phyloP scores from a whole-genome alignment of 2,888 invertebrate species.

The Brenthis hecate region DNA sequence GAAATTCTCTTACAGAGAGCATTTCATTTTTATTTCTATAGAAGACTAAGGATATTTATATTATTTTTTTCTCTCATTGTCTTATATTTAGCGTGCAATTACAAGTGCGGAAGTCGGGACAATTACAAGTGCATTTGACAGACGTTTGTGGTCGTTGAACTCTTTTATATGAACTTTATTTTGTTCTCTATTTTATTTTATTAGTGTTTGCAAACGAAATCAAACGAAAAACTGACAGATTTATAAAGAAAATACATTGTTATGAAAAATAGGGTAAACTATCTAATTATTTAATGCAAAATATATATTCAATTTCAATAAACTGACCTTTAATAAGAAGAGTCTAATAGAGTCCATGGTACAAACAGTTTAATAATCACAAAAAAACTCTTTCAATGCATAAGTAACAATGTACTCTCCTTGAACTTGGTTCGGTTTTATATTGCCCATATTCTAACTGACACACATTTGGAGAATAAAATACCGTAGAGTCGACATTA shows the following conservation, averaged over 20 bases:
- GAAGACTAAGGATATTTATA: no score
- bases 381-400: constrained; percentile 17
- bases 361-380: constrained; percentile 11
- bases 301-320: background rate
- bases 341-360: constrained; percentile 53
- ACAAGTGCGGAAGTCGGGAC: background rate
- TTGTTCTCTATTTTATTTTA: background rate
- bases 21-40: no score
- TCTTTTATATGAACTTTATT: constrained; percentile 17
- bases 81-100: background rate
- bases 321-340: constrained; percentile 54
- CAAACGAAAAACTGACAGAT: no score
- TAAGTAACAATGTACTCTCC: constrained; percentile 49
- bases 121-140: background rate
- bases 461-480: constrained; percentile 47
- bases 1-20: no score
- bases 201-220: no score
- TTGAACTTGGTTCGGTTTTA: constrained; percentile 68
- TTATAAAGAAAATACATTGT: no score
- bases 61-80: no score
- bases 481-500: constrained; percentile 29
- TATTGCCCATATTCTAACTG: constrained; percentile 47
- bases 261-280: no score
- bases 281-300: no score
- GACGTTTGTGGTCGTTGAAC: constrained; percentile 13